phyloP scores from a whole-genome alignment of 2,113 vertebrate genomes.

The Sporophila hypoxantha region DNA sequence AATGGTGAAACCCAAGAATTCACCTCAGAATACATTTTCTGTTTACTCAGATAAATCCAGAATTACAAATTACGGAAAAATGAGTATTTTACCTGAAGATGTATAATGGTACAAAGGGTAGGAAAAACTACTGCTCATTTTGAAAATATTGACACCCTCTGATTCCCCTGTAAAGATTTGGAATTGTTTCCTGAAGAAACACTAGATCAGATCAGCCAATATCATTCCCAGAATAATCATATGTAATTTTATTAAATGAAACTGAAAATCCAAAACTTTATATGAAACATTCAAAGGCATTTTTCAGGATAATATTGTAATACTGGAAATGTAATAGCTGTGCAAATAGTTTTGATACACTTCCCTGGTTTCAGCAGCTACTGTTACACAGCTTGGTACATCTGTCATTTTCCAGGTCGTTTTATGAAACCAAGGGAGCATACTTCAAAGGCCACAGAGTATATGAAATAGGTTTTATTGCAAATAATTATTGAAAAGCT shows the following conservation, averaged over 20 bases:
- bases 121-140: constrained; percentile 3
- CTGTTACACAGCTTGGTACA: constrained; percentile 3
- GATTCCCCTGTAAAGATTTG: neutral
- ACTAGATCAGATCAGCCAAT: neutral
- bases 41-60: neutral
- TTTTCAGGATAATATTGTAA: neutral
- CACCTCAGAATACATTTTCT: constrained; percentile 1
- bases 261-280: constrained; percentile 1
- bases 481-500: constrained; percentile 42
- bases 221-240: neutral
- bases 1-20: constrained; percentile 5
- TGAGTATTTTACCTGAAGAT: constrained; percentile 45
- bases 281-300: neutral
- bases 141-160: neutral
- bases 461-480: constrained; percentile 29
- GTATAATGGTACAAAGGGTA: neutral
- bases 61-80: constrained; percentile 27
- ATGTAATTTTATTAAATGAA: constrained; percentile 20
- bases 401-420: constrained; percentile 40
- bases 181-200: constrained; percentile 7
- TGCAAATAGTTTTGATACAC: constrained; percentile 22
- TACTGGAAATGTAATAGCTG: constrained; percentile 28
- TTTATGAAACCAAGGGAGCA: constrained; percentile 44
- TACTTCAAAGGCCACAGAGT: constrained; percentile 36
- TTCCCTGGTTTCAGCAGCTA: constrained; percentile 15